A percentile compares a stretch with the other conserved stretches of the same genome.
phyloP scores from a whole-genome alignment of 2,113 vertebrate species.

The Taurulus bubalis region DNA sequence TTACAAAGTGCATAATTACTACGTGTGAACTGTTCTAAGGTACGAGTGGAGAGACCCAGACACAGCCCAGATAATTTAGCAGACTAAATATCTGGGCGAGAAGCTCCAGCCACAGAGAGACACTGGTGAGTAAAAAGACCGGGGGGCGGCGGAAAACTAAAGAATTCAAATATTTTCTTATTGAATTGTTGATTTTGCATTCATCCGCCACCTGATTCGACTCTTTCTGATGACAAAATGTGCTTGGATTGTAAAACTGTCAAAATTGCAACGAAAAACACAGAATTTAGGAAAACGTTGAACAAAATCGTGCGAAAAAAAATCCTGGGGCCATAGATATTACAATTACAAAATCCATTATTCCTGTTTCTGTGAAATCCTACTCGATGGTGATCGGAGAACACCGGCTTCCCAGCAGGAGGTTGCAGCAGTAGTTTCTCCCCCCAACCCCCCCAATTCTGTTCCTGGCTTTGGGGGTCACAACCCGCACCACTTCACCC shows the following conservation, averaged over 20 bases:
- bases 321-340: background rate
- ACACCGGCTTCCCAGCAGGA: background rate
- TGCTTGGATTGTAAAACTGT: too few relatives aligned
- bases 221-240: background rate
- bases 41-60: too few relatives aligned
- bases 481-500: constrained; percentile 10
- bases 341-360: constrained; percentile 3
- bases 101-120: too few relatives aligned
- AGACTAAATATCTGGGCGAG: too few relatives aligned
- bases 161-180: background rate
- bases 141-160: too few relatives aligned
- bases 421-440: background rate
- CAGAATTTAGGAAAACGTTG: too few relatives aligned
- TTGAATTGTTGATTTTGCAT: background rate
- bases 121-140: too few relatives aligned
- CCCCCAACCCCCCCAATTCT: background rate
- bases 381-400: background rate
- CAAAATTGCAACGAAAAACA: too few relatives aligned
- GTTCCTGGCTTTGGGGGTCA: constrained; percentile 28
- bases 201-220: background rate
- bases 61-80: too few relatives aligned
- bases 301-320: background rate
- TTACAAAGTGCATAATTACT: too few relatives aligned
- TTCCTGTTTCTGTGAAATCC: background rate
- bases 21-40: too few relatives aligned